Conservation (phyloP, 2,113 vertebrate genomes). For the Rhegmatorhina hoffmannsi region DNA sequence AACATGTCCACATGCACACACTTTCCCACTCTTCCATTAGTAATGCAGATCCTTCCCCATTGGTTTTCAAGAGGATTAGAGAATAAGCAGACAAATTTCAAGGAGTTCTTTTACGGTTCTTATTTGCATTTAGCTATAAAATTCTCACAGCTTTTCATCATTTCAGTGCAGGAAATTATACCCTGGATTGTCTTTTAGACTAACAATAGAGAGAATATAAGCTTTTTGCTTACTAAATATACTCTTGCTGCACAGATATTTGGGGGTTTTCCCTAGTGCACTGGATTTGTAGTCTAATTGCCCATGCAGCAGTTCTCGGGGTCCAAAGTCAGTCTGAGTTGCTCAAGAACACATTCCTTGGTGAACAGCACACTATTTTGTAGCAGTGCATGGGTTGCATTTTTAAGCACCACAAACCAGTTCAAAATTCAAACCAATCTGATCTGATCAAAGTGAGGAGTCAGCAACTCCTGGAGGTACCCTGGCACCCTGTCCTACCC, state of each 20-base stretch:
- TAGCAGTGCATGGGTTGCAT: neutral
- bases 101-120: neutral
- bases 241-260: neutral
- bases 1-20: neutral
- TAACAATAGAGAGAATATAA: neutral
- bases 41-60: neutral
- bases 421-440: neutral
- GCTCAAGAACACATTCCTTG: neutral
- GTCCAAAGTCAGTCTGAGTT: neutral
- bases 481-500: neutral
- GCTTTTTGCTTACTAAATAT: neutral
- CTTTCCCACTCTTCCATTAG: neutral
- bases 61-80: neutral
- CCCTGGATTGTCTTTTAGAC: constrained; percentile 2
- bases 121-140: constrained; percentile 3
- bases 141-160: neutral
- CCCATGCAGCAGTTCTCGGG: neutral
- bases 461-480: neutral
- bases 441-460: neutral
- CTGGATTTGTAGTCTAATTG: neutral
- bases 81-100: neutral
- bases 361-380: neutral
- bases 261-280: neutral
- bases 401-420: neutral
- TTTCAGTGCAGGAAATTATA: neutral